Base-by-base conservation (phyloP, 2,888 invertebrate species). In the Acrobasis repandana region DNA sequence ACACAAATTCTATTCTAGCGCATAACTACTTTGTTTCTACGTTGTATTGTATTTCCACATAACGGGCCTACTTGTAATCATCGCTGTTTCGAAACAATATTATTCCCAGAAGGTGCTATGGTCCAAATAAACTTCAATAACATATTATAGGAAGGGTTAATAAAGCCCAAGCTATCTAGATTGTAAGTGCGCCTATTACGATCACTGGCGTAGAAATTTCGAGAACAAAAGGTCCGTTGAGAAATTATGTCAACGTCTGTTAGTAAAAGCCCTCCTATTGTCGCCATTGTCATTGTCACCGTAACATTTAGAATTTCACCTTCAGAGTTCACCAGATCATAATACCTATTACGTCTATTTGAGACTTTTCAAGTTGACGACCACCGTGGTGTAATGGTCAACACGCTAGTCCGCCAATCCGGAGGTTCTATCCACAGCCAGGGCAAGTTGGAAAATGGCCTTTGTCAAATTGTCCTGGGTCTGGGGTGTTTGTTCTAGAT, bases 221-320 rank as follows among this genome's bases (percentile, higher is more conserved):
- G 51, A 56, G 64, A 66, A 67, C 68, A 68, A 67, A 58, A 63
- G 63, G 36, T 47, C 50, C 56, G n/a, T 34, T 52, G 60, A 59
- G 64, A 60, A 63, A 65, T 67, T 63, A 66, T 63, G 62, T 63
- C 54, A 61, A 64, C 49, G 63, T 61, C 65, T 63, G 64, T 18
- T 50, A 50, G 57, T 58, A 63, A 66, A 49, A 61, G 59, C 47
- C 52, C 16, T 46, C 36, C 33, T 43, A 46, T 59, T 57, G 49
- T 46, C 43, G 43, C 60, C 34, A 61, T 63, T 66, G 62, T 60
- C 34, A 63, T 63, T 66, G 62, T 61, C 54, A 20, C 49, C 58
- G 48, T 51, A 50, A 52, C 11, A 28, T 28, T 60, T 43, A 38
- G 18, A 47, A 61, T 33, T 46, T 38, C 48, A 59, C 36, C 47